Evolutionary conservation across 2,888 invertebrate species (phyloP).

Genomic region (Morpho achilles): DNA sequence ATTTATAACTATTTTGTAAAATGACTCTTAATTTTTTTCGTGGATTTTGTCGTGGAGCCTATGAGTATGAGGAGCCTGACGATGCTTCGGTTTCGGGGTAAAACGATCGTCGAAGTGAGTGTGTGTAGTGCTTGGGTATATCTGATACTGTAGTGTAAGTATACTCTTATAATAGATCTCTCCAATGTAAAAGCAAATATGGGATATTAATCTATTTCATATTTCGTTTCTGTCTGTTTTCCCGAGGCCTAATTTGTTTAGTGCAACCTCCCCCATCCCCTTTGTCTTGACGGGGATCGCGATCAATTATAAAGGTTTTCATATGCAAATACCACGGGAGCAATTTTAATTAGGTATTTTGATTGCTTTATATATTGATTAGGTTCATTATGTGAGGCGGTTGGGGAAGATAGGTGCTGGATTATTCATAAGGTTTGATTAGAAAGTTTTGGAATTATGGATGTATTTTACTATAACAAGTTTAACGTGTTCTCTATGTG

Average conservation of each 20-base stretch:
- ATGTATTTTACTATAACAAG: background rate
- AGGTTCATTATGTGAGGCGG: slow-evolving; percentile 48
- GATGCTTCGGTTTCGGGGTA: too few species aligned
- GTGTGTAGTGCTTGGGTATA: too few species aligned
- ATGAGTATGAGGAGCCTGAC: too few species aligned
- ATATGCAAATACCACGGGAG: slow-evolving; percentile 72
- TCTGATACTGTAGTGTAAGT: too few species aligned
- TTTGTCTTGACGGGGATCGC: slow-evolving; percentile 18
- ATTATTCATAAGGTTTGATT: slow-evolving; percentile 28
- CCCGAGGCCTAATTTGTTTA: slow-evolving; percentile 53
- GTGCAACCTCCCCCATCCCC: slow-evolving; percentile 30
- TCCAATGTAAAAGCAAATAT: slow-evolving; percentile 8
- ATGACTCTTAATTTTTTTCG: too few species aligned
- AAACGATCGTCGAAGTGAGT: too few species aligned
- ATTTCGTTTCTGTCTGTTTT: slow-evolving; percentile 31
- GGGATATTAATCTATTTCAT: slow-evolving; percentile 12
- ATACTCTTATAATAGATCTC: too few species aligned
- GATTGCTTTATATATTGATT: slow-evolving; percentile 73
- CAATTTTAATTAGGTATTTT: slow-evolving; percentile 70
- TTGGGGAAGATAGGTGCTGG: slow-evolving; percentile 28
- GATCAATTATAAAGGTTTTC: slow-evolving; percentile 59
- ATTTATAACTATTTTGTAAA: too few species aligned
- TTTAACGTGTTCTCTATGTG: too few species aligned
- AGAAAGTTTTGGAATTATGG: slow-evolving; percentile 14
- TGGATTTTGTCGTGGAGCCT: too few species aligned